phyloP scores from a whole-genome alignment of 2,888 invertebrate species.

The Muschampia plurimacula region DNA sequence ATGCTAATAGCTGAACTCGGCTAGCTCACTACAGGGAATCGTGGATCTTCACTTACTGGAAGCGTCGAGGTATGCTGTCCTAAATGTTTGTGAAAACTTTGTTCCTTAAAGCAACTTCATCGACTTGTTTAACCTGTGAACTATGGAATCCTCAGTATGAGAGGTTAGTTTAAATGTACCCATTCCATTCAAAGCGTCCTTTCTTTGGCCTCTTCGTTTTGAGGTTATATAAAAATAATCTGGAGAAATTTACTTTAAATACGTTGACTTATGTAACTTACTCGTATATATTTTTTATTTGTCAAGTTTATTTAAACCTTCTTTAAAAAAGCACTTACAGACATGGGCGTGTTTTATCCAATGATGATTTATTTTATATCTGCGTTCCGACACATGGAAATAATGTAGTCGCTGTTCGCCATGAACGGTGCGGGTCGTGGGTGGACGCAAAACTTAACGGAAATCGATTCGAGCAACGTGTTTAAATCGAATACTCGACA shows the following conservation, averaged over 20 bases:
- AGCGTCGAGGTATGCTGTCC: conserved; percentile 36
- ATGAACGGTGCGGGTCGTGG: conserved; percentile 60
- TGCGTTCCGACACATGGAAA: conserved; percentile 54
- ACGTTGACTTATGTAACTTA: not conserved
- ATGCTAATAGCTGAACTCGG: conserved; percentile 77
- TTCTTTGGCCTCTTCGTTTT: not conserved
- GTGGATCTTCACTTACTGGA: conserved; percentile 53
- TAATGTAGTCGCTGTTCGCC: conserved; percentile 52
- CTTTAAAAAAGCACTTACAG: conserved; percentile 41
- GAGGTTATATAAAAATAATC: no score
- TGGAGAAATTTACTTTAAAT: not conserved
- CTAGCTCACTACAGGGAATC: conserved; percentile 62
- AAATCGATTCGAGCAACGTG: conserved; percentile 71
- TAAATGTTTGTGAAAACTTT: conserved; percentile 38
- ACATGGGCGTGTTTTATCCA: conserved; percentile 47
- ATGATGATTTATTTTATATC: conserved; percentile 56
- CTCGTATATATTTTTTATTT: conserved; percentile 11
- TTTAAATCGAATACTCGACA: conserved; percentile 69
- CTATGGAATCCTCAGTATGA: conserved; percentile 25
- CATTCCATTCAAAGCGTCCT: conserved; percentile 2
- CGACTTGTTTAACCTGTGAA: conserved; percentile 38
- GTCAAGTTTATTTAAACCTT: conserved; percentile 28
- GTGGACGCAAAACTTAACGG: conserved; percentile 72
- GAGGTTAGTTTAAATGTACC: conserved; percentile 20
- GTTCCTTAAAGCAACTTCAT: conserved; percentile 37